Percentiles rank a stretch among this genome's conserved stretches.
Evolutionary conservation across 2,797 vertebrate species (phyloP).

Genomic region (Sphenopsis melanotis): DNA sequence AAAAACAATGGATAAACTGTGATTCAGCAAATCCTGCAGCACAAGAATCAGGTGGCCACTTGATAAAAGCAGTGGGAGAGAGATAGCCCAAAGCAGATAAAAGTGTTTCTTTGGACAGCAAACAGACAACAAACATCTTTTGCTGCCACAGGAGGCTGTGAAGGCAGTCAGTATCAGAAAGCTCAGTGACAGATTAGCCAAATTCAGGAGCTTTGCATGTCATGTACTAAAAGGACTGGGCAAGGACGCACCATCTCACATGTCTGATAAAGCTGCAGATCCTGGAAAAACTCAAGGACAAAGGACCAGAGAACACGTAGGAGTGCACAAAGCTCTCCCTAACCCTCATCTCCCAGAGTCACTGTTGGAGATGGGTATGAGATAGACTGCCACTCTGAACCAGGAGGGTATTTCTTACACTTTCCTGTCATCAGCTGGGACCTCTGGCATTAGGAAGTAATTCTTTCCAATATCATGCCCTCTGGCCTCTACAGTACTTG

Average conservation of each 20-base stretch:
- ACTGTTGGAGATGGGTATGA: fast-evolving
- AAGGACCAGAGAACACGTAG: fast-evolving
- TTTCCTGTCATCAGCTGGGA: background rate
- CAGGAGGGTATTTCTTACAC: background rate
- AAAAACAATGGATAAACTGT: fast-evolving
- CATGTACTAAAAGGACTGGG: background rate
- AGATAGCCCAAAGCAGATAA: background rate
- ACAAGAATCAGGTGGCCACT: background rate
- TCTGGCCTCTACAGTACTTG: background rate
- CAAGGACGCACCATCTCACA: background rate
- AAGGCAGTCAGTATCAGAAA: background rate
- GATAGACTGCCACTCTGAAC: fast-evolving
- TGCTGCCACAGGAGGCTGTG: background rate
- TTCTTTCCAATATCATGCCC: background rate
- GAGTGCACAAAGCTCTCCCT: background rate
- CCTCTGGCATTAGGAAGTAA: background rate
- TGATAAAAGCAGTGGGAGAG: background rate
- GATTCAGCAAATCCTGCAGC: background rate
- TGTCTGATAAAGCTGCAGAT: background rate
- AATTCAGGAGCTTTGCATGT: background rate
- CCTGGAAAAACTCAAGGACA: background rate
- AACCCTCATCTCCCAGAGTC: background rate
- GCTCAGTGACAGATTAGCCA: background rate
- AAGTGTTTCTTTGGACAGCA: background rate
- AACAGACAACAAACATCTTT: background rate